A percentile compares a stretch with the other conserved stretches of the same genome.
phyloP scores from a whole-genome alignment of 2,797 vertebrate species.

The Oryzias dopingdopingensis region DNA sequence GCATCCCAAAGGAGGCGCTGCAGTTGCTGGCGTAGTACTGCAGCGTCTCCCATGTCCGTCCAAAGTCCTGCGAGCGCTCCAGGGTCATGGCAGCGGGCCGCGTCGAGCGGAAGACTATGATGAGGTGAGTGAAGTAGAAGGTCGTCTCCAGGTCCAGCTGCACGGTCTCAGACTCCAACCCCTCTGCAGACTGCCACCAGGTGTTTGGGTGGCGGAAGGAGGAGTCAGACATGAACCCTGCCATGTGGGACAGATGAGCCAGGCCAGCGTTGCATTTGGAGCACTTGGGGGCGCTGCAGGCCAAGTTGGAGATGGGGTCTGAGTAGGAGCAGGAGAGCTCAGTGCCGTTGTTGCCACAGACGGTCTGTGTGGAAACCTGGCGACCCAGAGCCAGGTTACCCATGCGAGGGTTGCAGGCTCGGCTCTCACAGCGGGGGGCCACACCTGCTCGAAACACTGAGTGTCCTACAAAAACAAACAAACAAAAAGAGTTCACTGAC shows the following conservation, averaged over 20 bases:
- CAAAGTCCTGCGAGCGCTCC: constrained; percentile 94
- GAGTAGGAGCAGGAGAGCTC: constrained; percentile 85
- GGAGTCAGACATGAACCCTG: constrained; percentile 91
- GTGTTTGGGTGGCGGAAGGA: constrained; percentile 90
- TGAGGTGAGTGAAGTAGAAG: constrained; percentile 97
- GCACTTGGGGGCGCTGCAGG: constrained; percentile 76
- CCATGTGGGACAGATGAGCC: constrained; percentile 81
- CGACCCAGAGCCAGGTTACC: constrained; percentile 91
- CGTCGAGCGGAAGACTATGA: constrained; percentile 91
- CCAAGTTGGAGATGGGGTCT: constrained; percentile 61
- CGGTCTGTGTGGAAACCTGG: constrained; percentile 82
- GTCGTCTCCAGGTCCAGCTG: constrained; percentile 90
- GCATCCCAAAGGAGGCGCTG: constrained; percentile 80
- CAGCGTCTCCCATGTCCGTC: constrained; percentile 87
- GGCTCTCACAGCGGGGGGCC: constrained; percentile 83
- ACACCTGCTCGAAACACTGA: constrained; percentile 59
- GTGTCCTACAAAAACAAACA: constrained; percentile 61
- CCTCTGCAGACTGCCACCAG: constrained; percentile 94
- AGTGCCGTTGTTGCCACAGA: constrained; percentile 80
- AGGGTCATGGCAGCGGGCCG: constrained; percentile 91
- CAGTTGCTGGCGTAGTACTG: constrained; percentile 91
- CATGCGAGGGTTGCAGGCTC: constrained; percentile 94
- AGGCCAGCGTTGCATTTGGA: constrained; percentile 83
- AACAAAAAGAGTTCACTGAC: background rate
- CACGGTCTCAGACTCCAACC: constrained; percentile 79